Conservation (phyloP, 2,888 invertebrate genomes). For the Tuberolachnus salignus region DNA sequence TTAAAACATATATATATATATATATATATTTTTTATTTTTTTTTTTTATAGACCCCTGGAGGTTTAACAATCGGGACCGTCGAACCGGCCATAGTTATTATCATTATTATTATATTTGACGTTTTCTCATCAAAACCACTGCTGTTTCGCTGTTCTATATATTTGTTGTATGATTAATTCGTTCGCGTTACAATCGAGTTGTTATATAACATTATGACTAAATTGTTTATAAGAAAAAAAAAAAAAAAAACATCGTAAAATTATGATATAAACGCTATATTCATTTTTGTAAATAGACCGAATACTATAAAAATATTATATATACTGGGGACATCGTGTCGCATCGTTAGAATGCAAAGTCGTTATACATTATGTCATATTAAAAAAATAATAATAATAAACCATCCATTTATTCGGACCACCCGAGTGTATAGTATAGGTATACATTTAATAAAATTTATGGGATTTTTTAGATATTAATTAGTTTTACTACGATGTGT, state of each 20-base stretch:
- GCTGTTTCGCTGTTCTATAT: not conserved
- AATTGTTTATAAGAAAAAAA: not conserved
- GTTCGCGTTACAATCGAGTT: not conserved
- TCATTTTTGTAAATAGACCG: slow-evolving; percentile 26
- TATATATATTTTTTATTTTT: too few relatives aligned
- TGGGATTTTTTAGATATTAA: too few relatives aligned
- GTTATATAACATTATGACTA: not conserved
- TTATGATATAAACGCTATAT: slow-evolving; percentile 23
- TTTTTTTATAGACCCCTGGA: not conserved
- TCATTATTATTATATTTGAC: not conserved
- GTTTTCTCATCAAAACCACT: not conserved
- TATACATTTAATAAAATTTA: not conserved
- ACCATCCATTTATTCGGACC: slow-evolving; percentile 1
- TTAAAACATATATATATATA: too few relatives aligned
- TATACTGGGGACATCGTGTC: not conserved
- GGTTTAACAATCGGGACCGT: not conserved
- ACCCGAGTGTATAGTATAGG: not conserved
- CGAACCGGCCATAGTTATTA: too few relatives aligned
- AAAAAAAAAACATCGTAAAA: not conserved
- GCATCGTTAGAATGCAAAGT: slow-evolving; percentile 15
- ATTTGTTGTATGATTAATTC: not conserved
- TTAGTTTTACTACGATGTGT: too few relatives aligned
- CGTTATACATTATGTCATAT: slow-evolving; percentile 3
- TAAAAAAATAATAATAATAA: slow-evolving; percentile 4
- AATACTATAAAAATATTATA: not conserved